phyloP scores from a whole-genome alignment of 2,113 vertebrate genomes.

The Theropithecus gelada region DNA sequence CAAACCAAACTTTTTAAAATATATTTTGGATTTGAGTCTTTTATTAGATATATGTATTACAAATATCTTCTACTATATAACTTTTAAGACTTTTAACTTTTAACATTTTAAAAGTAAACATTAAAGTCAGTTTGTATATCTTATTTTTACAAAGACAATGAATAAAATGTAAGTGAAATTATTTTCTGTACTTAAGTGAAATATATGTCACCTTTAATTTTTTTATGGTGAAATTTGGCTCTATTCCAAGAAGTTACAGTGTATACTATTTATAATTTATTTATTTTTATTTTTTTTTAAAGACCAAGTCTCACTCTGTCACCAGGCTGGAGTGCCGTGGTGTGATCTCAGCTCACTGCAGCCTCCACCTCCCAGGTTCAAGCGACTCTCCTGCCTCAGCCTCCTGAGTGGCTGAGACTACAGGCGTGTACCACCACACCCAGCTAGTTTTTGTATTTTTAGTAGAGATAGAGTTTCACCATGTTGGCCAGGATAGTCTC shows the following conservation, averaged over 20 bases:
- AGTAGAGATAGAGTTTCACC: no score
- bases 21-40: background rate
- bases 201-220: background rate
- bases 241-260: background rate
- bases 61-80: background rate
- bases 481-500: no score
- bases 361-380: no score
- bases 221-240: background rate
- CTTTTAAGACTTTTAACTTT: background rate
- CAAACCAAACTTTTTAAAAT: background rate
- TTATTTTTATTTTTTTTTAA: background rate
- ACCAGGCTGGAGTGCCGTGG: no score
- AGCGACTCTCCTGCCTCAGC: no score
- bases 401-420: no score
- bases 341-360: no score
- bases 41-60: background rate
- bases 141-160: slow-evolving; percentile 15
- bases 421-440: no score
- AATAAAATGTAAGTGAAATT: slow-evolving; percentile 24
- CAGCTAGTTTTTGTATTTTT: no score
- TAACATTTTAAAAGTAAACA: background rate
- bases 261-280: background rate
- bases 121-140: background rate
- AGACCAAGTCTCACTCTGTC: no score
- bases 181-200: slow-evolving; percentile 9